Evolutionary conservation across 2,888 invertebrate species (phyloP).

Genomic region (Harpalus rubripes): DNA sequence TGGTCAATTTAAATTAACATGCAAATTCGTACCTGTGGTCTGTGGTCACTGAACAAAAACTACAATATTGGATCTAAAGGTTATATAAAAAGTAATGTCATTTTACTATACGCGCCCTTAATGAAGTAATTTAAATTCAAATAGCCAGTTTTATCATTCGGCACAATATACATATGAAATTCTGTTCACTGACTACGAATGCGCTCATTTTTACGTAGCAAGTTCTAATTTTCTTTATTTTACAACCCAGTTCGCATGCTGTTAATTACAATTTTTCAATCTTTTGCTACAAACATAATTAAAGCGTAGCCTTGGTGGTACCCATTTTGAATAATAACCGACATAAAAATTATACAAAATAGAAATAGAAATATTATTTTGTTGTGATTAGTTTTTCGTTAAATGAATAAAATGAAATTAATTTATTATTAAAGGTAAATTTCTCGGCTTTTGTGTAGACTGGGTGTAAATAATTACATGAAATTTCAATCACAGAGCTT

Average conservation of each 20-base stretch:
- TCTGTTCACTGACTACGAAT: slow-evolving; percentile 18
- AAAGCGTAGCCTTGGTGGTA: neutral
- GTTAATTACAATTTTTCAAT: neutral
- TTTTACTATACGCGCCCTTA: slow-evolving; percentile 11
- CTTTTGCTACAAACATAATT: neutral
- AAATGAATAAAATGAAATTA: too few relatives aligned
- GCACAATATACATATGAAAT: slow-evolving; percentile 32
- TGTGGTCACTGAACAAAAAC: neutral
- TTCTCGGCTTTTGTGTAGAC: too few relatives aligned
- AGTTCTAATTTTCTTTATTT: slow-evolving; percentile 32
- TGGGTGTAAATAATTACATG: too few relatives aligned
- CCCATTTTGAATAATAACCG: too few relatives aligned
- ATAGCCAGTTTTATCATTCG: slow-evolving; percentile 30
- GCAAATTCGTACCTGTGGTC: slow-evolving; percentile 34
- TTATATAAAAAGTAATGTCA: slow-evolving; percentile 24
- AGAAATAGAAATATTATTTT: too few relatives aligned
- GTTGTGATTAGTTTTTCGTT: too few relatives aligned
- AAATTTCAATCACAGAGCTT: too few relatives aligned
- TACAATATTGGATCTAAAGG: slow-evolving; percentile 37
- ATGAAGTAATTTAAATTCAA: slow-evolving; percentile 55
- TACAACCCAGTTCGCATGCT: neutral
- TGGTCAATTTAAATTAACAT: slow-evolving; percentile 21
- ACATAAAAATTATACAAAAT: too few relatives aligned
- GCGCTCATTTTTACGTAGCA: slow-evolving; percentile 7
- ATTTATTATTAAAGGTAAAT: too few relatives aligned